Evolutionary conservation across 1,140 invertebrate genomes (phyloP), one percentile per base, ranked within the genome.

Genomic region (Leptinotarsa texana): DNA sequence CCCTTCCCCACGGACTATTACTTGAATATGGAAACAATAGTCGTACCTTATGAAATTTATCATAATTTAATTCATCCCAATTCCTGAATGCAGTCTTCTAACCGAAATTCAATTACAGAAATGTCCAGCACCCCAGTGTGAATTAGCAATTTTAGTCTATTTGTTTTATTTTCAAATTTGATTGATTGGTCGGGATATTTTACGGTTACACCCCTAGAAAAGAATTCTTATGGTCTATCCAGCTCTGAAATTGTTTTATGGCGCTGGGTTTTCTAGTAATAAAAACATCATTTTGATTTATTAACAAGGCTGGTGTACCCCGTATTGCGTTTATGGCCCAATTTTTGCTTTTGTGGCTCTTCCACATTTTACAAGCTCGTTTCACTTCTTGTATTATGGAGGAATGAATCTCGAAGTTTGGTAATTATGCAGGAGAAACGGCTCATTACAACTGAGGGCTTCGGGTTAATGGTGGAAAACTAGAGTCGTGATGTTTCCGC

Each of bases 251-350:
- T 72, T 72, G 69, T 62, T 72, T 72, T 72, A 72, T 62, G 69
- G 42, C 69, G 21, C 8, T 62, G 51, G 69, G 51, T 72, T 72
- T 61, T 72, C 51, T 62, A 72, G 69, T 72, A 63, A 72, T 72
- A 72, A 72, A 72, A 72, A 72, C 69, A 72, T 72, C 69, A 72
- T 62, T 72, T 33, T 72, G 69, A 72, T 72, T 72, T 72, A 72
- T 72, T 27, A 62, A 61, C 69, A 61, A 61, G 69, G 22, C 51
- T 48, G 67, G 67, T 72, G 24, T 33, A 17, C 47, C 69, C 69
- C 69, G 49, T 72, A 72, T 72, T 72, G 69, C 69, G 57, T 72
- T 72, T 72, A 72, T 63, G 51, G 69, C 51, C 69, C 27, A 72
- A 72, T 72, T 72, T 72, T 62, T 72, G 69, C 69, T 62, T 69